Base-by-base conservation (phyloP, 2,113 vertebrate species). In the Ia io region DNA sequence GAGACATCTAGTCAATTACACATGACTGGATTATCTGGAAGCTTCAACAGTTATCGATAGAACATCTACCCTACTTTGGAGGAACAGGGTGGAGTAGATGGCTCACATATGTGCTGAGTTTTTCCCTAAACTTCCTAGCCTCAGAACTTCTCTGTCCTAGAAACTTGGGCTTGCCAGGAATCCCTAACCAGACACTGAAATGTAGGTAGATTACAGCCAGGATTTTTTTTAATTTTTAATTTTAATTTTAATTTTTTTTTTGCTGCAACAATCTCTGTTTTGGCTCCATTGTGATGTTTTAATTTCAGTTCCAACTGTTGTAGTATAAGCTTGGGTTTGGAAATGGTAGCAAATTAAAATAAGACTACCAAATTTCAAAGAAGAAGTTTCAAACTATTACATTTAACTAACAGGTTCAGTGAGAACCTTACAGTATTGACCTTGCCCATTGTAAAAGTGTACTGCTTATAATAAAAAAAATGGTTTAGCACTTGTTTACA, bases 401-500 rank as follows among this genome's bases (percentile, higher is more conserved):
- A 98, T 98, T 98, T 98, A 98, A 98, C 98, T 98, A 98, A 98
- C 97, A 4, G 94, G 97, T 98, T 98, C 97, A 25, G 73, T 96
- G 95, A 97, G 98, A 98, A 97, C 97, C 98, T 96, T 96, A 94
- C 95, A 95, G 30, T 92, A 71, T 94, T 98, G 98, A 97, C 98
- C 97, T 97, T 94, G 95, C 93, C 96, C 93, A 95, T 96, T 97
- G 98, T 96, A 97, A 98, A 97, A 96, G 95, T 90, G 77, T 82
- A 23, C 96, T 7, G 96, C 74, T 96, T 97, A 96, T 11, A 96
- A 97, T 91, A 93, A 93, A 97, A 92, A 97, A 96, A 96, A 98
- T 97, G 98, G 92, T 97, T 98, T 98, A 98, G 97, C 98, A 98
- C 98, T 98, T 98, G 98, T 98, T 98, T 98, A 97, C 97, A 98